phyloP scores from a whole-genome alignment of 2,797 vertebrate species.

The Dipus sagitta region DNA sequence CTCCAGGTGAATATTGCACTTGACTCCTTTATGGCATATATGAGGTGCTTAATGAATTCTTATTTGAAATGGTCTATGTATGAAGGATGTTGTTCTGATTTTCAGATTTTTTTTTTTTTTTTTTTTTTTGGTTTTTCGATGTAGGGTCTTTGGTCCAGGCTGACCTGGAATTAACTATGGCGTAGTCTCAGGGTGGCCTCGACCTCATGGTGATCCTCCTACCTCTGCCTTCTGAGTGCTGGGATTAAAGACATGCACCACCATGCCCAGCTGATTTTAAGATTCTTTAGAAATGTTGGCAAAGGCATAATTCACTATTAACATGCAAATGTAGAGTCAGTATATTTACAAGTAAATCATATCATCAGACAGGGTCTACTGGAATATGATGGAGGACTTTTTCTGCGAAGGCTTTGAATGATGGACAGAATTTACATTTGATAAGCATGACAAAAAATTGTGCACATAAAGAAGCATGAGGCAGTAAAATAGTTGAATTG shows the following conservation, averaged over 20 bases:
- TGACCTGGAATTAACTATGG: no score
- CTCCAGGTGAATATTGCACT: neutral
- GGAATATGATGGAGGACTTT: neutral
- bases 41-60: neutral
- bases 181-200: no score
- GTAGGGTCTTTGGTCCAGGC: no score
- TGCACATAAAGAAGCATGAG: neutral
- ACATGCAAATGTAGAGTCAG: neutral
- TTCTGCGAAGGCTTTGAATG: neutral
- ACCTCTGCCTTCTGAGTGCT: no score
- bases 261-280: neutral
- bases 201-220: no score
- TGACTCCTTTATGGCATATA: neutral
- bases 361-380: neutral
- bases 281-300: slow-evolving; percentile 1
- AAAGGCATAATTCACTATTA: neutral
- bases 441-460: neutral
- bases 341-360: neutral
- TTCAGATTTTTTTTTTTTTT: neutral
- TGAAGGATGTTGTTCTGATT: neutral
- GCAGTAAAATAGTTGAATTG: neutral
- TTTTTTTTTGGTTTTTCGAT: no score
- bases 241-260: no score
- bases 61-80: neutral
- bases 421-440: neutral